Conservation (phyloP, 2,113 vertebrate genomes). For the Hiodon tergisus region DNA sequence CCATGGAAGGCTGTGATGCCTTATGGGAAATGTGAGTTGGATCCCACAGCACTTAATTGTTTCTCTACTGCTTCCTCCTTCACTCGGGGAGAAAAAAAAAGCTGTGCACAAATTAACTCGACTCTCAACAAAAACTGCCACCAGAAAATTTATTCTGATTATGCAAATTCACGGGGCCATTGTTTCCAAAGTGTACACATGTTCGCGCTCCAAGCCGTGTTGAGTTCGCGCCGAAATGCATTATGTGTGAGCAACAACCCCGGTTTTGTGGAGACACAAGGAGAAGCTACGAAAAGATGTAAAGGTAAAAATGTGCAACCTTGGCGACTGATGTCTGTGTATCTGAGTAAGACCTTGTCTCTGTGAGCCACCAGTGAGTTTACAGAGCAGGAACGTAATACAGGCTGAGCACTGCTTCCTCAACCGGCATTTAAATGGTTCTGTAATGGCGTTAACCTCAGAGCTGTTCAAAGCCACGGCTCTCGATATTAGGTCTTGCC, state of each 20-base stretch:
- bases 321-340: conserved; percentile 68
- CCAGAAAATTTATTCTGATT: conserved; percentile 77
- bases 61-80: conserved; percentile 15
- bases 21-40: conserved; percentile 21
- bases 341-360: too few relatives aligned
- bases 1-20: neutral
- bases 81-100: conserved; percentile 44
- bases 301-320: conserved; percentile 64
- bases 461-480: too few relatives aligned
- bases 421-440: too few relatives aligned
- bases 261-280: conserved; percentile 66
- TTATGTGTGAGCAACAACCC: conserved; percentile 58
- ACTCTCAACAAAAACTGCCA: conserved; percentile 68
- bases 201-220: conserved; percentile 55
- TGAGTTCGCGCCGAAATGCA: conserved; percentile 53
- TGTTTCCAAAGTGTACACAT: conserved; percentile 72
- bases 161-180: conserved; percentile 69
- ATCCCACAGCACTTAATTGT: neutral
- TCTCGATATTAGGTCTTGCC: too few relatives aligned
- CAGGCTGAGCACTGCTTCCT: conserved; percentile 53
- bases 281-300: conserved; percentile 45
- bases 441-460: too few relatives aligned
- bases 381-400: too few relatives aligned
- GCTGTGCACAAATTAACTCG: conserved; percentile 67
- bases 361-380: too few relatives aligned